A percentile compares a stretch with the other conserved stretches of the same genome.
phyloP scores from a whole-genome alignment of 2,888 invertebrate genomes.

The Endomychus coccineus region DNA sequence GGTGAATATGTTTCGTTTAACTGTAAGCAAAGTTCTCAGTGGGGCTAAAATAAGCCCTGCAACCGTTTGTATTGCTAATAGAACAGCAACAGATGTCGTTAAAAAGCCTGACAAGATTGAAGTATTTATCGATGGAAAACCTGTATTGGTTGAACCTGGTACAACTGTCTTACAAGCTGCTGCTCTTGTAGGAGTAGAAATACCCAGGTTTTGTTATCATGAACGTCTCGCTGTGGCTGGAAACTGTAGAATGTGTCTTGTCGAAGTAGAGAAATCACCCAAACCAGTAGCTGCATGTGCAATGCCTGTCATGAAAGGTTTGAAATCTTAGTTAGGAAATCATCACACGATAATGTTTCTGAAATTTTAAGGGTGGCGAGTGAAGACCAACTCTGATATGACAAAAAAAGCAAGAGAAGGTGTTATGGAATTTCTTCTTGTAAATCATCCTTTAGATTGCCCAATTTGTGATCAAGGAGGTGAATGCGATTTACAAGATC shows the following conservation, averaged over 20 bases:
- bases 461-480: conserved; percentile 99
- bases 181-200: conserved; percentile 91
- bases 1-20: conserved; percentile 68
- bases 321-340: conserved; percentile 5
- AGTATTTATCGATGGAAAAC: conserved; percentile 95
- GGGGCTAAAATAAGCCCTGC: conserved; percentile 37
- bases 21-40: conserved; percentile 59
- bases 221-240: conserved; percentile 97
- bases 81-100: conserved; percentile 30
- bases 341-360: not conserved
- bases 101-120: conserved; percentile 66
- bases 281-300: conserved; percentile 99
- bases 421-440: conserved; percentile 98
- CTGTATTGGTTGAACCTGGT: conserved; percentile 89
- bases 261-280: conserved; percentile 96
- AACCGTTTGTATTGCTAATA: conserved; percentile 28
- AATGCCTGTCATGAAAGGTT: conserved; percentile 98
- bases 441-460: conserved; percentile 98
- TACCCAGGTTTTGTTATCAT: conserved; percentile 98
- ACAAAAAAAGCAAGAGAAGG: conserved; percentile 65
- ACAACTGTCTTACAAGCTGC: conserved; percentile 96
- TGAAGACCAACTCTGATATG: conserved; percentile 95
- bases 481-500: conserved; percentile 92
- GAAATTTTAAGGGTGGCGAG: conserved; percentile 64
- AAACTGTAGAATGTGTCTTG: conserved; percentile 99